Evolutionary conservation across 2,888 invertebrate species (phyloP).

Genomic region (Cephus rjabovi): DNA sequence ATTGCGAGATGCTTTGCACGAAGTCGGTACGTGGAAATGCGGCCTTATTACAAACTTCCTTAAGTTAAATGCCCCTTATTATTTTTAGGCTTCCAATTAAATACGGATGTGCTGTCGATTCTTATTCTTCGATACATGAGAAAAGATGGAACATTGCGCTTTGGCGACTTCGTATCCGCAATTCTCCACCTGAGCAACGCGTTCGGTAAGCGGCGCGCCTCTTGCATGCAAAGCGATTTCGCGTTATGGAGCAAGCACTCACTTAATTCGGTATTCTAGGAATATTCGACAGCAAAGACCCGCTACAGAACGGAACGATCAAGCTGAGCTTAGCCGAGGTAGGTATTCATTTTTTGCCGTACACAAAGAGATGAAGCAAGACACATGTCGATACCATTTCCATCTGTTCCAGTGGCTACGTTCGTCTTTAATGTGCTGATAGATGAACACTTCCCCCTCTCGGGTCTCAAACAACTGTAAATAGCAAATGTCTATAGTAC

Average conservation of each 20-base stretch:
- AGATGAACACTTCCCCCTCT: constrained; percentile 27
- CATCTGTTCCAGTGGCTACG: constrained; percentile 78
- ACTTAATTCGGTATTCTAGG: constrained; percentile 65
- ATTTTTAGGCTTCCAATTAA: constrained; percentile 80
- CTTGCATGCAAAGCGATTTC: not conserved
- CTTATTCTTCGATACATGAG: constrained; percentile 89
- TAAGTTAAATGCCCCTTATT: not conserved
- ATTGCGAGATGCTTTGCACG: constrained; percentile 83
- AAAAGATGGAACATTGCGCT: constrained; percentile 90
- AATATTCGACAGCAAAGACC: constrained; percentile 82
- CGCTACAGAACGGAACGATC: constrained; percentile 82
- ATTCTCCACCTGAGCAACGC: constrained; percentile 89
- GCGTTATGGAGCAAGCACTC: not conserved
- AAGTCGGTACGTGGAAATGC: constrained; percentile 74
- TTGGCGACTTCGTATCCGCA: constrained; percentile 92
- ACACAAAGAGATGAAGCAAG: not conserved
- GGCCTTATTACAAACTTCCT: not conserved
- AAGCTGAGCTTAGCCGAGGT: constrained; percentile 86
- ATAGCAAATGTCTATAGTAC: constrained; percentile 39
- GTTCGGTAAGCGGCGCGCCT: constrained; percentile 75
- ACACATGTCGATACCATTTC: not conserved
- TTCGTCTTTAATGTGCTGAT: constrained; percentile 78
- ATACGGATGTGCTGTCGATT: constrained; percentile 84
- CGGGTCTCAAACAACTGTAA: constrained; percentile 53
- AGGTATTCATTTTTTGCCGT: constrained; percentile 47